Base-by-base conservation (phyloP, 2,888 invertebrate species). In the Pterobdella sp. region DNA sequence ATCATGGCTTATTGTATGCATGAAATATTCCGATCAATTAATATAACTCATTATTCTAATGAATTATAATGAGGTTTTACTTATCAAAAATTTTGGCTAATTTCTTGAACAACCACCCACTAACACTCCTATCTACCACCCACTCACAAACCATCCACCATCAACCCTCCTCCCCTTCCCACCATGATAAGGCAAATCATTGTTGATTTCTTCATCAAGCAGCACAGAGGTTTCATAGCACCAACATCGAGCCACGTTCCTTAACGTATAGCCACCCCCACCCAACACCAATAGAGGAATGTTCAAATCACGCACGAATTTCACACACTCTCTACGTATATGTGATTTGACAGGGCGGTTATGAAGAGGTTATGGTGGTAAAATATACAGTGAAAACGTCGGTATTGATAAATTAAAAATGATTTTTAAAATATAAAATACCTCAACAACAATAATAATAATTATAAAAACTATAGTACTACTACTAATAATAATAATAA, bases 181-280 rank as follows among this genome's bases (percentile, higher is more conserved):
- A 85, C 85, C 85, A 80, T 92, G 94, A 82, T 92, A 91, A 0
- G 98, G 98, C 56, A 98, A 87, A 81, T 97, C 96, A 82, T 95
- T 93, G 68, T 91, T 91, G 74, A 98, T 93, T 72, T 83, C 89
- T 80, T 95, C 93, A 80, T 95, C 95, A 0, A 96, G 89, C 1
- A 97, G 85, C 0, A 98, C 85, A 0, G 96, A 93, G 0, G 98
- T 99, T 85, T 98, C 98, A 80, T 95, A 95, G 0, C 97, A 95
- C 98, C 98, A 99, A 83, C 96, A 97, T 2, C 98, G 87, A 0
- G 98, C 97, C 0, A 98, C 97, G 83, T 98, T 98, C 36, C 94
- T 87, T 34, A 96, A 86, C 0, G 96, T 98, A 83, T 97, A 98
- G 87, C 89, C 88, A 7, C 89, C 89, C 0, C 90, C 90, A 18